Conservation (phyloP, 2,888 invertebrate species). For the Aporophyla nigra region DNA sequence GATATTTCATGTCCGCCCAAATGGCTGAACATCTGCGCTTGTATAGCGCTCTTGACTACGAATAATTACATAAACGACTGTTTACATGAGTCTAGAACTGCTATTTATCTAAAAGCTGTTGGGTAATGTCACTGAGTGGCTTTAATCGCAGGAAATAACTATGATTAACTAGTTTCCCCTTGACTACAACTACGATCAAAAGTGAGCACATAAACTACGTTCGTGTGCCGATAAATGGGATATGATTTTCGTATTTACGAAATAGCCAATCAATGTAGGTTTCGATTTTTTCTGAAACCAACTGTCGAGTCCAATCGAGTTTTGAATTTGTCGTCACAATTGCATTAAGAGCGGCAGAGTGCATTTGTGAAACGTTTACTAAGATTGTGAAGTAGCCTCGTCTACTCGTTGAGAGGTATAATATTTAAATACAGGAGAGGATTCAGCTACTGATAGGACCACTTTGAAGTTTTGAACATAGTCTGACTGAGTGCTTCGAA, state of each 20-base stretch:
- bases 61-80: conserved; percentile 63
- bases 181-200: conserved; percentile 42
- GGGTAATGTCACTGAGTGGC: conserved; percentile 30
- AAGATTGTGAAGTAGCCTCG: conserved; percentile 41
- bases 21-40: conserved; percentile 59
- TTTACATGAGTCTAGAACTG: conserved; percentile 56
- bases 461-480: conserved; percentile 30
- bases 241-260: conserved; percentile 54
- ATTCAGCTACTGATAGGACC: conserved; percentile 12
- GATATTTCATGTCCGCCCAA: conserved; percentile 63
- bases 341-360: conserved; percentile 43
- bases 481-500: conserved; percentile 9
- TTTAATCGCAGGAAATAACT: conserved; percentile 41
- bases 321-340: conserved; percentile 40
- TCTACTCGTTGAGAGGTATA: conserved; percentile 25
- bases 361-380: conserved; percentile 43
- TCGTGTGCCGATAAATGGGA: conserved; percentile 26
- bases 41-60: conserved; percentile 46
- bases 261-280: conserved; percentile 51
- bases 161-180: conserved; percentile 49
- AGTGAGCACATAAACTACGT: conserved; percentile 37
- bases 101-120: conserved; percentile 48
- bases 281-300: conserved; percentile 38
- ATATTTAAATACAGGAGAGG: conserved; percentile 39
- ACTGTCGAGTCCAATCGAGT: conserved; percentile 33